Evolutionary conservation across 2,888 invertebrate genomes (phyloP), one percentile per base, ranked within the genome.

Genomic region (Sinhomidia bicolor): DNA sequence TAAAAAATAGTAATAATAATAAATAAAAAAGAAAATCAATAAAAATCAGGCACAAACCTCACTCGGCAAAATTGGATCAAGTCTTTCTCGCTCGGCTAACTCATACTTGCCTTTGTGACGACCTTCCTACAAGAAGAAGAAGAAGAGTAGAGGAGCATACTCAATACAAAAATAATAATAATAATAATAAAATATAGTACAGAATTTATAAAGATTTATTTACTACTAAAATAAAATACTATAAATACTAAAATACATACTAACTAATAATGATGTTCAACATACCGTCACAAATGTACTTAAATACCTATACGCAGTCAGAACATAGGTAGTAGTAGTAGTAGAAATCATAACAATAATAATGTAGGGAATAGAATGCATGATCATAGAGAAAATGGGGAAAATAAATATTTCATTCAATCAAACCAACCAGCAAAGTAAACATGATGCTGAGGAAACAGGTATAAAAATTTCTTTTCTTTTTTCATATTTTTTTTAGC

Each of bases 91-190:
- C 88, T 91, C 92, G 65, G 92, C 92, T 90, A 92, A 90, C 74
- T 92, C 92, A 92, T 92, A 92, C 90, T 91, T 92, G 91, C 89
- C 92, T 90, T 91, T 92, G 92, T 92, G 91, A 26, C 92, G 92
- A 90, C 92, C 80, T 88, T 92, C 92, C 92, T 92, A 90, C 88
- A 90, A 90, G 36, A 36, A 68, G 47, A 68, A 60, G n/a, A 26
- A 26, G 47, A 68, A 60, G n/a, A 26, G 47, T 29, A 51, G 51
- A n/a, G 29, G 41, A 51, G 51, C 7, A 29, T 51, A 68, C 14
- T 10, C 32, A 74, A 74, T 51, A 74, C 74, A 71, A 12, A 23
- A 41, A 36, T 68, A 10, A 78, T 3, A 12, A 51, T 51, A 12
- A 7, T n/a, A 51, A 7, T 51, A 51, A 51, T 4, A 51, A n/a